Evolutionary conservation across 2,797 vertebrate species (phyloP).

Genomic region (Columba guinea): DNA sequence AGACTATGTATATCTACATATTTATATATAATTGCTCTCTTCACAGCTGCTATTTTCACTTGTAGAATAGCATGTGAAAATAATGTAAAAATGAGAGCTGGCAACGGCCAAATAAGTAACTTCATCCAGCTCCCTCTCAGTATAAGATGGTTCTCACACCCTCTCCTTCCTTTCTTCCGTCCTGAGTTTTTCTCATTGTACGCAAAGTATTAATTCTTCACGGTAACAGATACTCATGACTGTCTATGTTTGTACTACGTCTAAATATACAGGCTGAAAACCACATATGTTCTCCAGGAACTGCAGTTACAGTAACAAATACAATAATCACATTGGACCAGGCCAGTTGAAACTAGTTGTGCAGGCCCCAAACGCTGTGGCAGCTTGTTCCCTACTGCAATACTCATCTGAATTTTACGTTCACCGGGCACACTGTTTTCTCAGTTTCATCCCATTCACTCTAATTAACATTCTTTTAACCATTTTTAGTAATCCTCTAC

Average conservation of each 20-base stretch:
- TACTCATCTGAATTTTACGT: background rate
- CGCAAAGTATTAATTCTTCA: background rate
- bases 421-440: background rate
- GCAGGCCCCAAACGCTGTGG: background rate
- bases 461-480: slow-evolving; percentile 39
- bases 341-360: background rate
- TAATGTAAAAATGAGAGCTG: background rate
- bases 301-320: background rate
- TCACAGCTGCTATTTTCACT: background rate
- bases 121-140: background rate
- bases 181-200: background rate
- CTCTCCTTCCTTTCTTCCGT: background rate
- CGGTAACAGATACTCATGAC: background rate
- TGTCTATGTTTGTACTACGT: background rate
- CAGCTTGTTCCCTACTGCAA: background rate
- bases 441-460: slow-evolving; percentile 31
- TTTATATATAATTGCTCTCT: background rate
- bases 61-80: background rate
- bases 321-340: background rate
- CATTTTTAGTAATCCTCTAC: slow-evolving; percentile 14
- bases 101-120: background rate
- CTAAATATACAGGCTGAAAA: background rate
- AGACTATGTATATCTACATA: background rate
- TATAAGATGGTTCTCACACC: background rate
- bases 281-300: background rate